A percentile compares a stretch with the other conserved stretches of the same genome.
phyloP scores from a whole-genome alignment of 2,797 vertebrate genomes.

The Microctenopoma stevenorrisi region DNA sequence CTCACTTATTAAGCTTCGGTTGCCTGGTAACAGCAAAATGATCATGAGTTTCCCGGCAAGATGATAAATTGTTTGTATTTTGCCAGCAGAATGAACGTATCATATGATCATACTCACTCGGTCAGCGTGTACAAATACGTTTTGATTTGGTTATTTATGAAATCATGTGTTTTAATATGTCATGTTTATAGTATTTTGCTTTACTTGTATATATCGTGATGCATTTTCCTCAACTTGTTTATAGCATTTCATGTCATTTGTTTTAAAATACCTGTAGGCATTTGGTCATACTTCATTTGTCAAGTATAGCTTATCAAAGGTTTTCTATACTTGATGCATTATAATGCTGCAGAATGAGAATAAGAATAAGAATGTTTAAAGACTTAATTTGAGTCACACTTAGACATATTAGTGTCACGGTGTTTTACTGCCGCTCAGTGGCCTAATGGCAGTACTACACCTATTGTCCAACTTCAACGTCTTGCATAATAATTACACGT shows the following conservation, averaged over 20 bases:
- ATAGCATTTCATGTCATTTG: background rate
- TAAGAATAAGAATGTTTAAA: too few relatives aligned
- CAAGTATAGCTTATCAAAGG: background rate
- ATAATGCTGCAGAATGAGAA: too few relatives aligned
- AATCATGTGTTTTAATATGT: background rate
- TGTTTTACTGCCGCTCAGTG: conserved; percentile 49
- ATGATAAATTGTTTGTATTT: conserved; percentile 59
- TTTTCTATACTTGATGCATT: background rate
- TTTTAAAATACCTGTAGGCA: background rate
- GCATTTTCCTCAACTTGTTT: background rate
- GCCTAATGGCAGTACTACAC: background rate
- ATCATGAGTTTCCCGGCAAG: conserved; percentile 56
- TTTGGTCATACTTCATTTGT: background rate
- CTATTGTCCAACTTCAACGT: background rate
- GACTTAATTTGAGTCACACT: too few relatives aligned
- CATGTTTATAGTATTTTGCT: background rate
- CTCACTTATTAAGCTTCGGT: conserved; percentile 68
- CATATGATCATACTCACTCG: conserved; percentile 22
- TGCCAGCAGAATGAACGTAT: conserved; percentile 35
- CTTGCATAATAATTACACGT: conserved; percentile 72
- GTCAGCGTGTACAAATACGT: conserved; percentile 21
- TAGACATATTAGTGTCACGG: background rate
- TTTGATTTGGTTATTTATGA: background rate
- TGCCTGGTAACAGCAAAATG: conserved; percentile 79
- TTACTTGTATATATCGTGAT: background rate